Conservation (phyloP, 2,888 invertebrate species). For the Tipula lateralis region DNA sequence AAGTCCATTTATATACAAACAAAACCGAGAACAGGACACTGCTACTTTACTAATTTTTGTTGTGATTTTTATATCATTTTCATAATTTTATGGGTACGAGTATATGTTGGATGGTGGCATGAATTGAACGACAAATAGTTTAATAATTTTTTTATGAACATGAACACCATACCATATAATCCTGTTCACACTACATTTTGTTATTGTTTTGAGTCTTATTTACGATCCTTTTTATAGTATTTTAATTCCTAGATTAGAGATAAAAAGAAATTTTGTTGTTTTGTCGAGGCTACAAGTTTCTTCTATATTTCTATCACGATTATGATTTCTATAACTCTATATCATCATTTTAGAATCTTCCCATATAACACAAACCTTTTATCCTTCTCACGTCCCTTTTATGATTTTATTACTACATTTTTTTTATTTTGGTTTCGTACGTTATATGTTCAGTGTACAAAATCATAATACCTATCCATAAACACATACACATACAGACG, state of each 20-base stretch:
- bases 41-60: background rate
- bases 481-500: background rate
- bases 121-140: background rate
- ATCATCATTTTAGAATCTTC: background rate
- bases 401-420: background rate
- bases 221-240: slow-evolving; percentile 11
- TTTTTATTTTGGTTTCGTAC: background rate
- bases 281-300: background rate
- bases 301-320: background rate
- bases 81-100: background rate
- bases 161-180: background rate
- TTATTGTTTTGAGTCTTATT: background rate
- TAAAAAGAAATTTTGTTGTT: background rate
- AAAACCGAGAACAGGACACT: background rate
- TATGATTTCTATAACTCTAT: background rate
- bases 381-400: slow-evolving; percentile 4
- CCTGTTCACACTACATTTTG: slow-evolving; percentile 5
- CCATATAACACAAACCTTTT: background rate
- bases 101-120: background rate
- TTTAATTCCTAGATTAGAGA: slow-evolving; percentile 5
- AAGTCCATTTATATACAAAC: background rate
- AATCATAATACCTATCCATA: too few species aligned
- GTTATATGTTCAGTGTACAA: too few species aligned
- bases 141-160: background rate
- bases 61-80: background rate